Base-by-base conservation (phyloP, 2,113 vertebrate species). In the Salminus brasiliensis region DNA sequence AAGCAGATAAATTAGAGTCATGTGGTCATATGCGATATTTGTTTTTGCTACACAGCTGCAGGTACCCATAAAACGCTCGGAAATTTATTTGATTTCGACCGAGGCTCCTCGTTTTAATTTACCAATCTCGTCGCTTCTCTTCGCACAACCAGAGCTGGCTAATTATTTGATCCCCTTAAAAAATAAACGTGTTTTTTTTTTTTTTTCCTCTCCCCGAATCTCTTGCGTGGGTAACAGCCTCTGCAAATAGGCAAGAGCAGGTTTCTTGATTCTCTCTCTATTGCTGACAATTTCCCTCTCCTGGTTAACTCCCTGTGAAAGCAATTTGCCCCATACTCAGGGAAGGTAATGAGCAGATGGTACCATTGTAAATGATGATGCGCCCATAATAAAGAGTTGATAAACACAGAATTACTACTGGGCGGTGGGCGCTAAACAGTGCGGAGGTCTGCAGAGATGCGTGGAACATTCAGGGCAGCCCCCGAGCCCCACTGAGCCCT, bases 311-410 rank as follows among this genome's bases (percentile, higher is more conserved):
- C 86, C 89, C 90, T 91, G 90, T 92, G 92, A 94, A 94, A 87
- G 92, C 92, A 94, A 94, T 94, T 94, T 94, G 92, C 92, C 92
- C 91, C 92, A 93, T 93, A 91, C 92, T 90, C 87, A 84, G 86
- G 86, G 84, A 87, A 89, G 87, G 91, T 92, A 93, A 91, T 91
- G 92, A 93, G 90, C 93, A 94, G 93, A 94, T 94, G 93, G 91
- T 93, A 90, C 92, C 91, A 91, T 92, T 91, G 91, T 93, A 94
- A 93, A 94, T 93, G 92, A 93, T 92, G 91, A 94, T 92, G 90
- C 88, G 88, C 88, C 88, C 88, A 86, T 94, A 93, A 93, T 93
- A 92, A 93, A 93, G 92, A 93, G 91, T 94, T 94, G 92, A 94
- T 93, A 92, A 93, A 94, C 92, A 94, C 91, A 91, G 90, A 91